These are phyloP conservation scores for Tapirus indicus DNA, from an alignment of 2,797 vertebrate species.

Conservation along the genomic window DNA sequence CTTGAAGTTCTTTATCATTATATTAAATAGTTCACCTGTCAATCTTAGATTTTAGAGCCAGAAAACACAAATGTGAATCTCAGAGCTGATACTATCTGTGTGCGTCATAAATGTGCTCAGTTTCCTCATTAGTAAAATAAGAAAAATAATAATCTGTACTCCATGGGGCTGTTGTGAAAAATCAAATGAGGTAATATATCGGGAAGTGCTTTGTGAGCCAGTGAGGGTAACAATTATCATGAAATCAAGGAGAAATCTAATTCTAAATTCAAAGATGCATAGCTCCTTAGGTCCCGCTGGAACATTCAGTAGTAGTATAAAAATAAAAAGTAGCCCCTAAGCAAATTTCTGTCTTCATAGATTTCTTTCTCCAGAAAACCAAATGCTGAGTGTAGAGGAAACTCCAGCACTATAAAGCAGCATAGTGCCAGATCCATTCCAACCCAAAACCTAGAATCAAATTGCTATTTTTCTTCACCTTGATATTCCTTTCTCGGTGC, in stretches of 20 bases:
- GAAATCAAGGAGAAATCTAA: background rate
- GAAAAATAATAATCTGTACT: background rate
- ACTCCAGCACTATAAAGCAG: background rate
- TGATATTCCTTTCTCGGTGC: background rate
- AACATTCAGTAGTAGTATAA: background rate
- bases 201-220: background rate
- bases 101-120: background rate
- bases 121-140: slow-evolving; percentile 1
- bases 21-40: background rate
- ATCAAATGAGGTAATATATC: background rate
- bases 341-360: background rate
- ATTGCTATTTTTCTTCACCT: background rate
- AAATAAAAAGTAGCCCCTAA: background rate
- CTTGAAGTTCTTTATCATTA: background rate
- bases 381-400: background rate
- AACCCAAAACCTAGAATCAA: background rate
- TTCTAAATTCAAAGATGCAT: background rate
- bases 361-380: slow-evolving; percentile 48
- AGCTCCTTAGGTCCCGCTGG: background rate
- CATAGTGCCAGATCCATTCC: background rate
- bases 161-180: background rate
- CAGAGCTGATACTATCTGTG: background rate
- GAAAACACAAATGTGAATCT: slow-evolving; percentile 8
- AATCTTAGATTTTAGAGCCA: background rate
- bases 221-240: background rate